Evolutionary conservation across 2,888 invertebrate genomes (phyloP), one percentile per base, ranked within the genome.

Genomic region (Drosophila diplacantha): DNA sequence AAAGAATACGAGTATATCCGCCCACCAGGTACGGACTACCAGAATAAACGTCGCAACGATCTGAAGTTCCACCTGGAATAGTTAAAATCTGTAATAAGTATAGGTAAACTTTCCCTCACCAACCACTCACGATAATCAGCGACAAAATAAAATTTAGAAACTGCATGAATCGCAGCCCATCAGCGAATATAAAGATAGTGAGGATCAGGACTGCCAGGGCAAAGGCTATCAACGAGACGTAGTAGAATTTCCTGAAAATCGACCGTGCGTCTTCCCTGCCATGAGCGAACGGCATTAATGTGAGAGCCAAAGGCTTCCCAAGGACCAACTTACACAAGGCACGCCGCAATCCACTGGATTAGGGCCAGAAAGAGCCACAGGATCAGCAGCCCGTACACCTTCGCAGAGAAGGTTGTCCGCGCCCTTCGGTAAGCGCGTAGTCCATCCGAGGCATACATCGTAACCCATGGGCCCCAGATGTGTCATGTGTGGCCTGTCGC

Each of bases 61-160:
- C 52, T 80, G 81, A 26, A 80, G 61, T 35, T 80, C 70, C 8
- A 66, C 73, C 76, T 77, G 3, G 18, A 37, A n/a, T 2, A 7
- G 5, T 4, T 22, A 5, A 6, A 7, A 24, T 39, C 8, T 39
- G 2, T 20, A 8, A 12, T 3, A 9, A 31, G 1, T 12, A 22
- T 12, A 1, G n/a, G 0, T 11, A 9, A 18, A 3, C 3, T 22
- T 8, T n/a, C 2, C 1, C n/a, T n/a, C n/a, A 18, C 4, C 7
- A 18, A 0, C 11, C 5, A 75, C 76, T 81, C 11, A 77, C 76
- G 20, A 81, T 78, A 5, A 68, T 0, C 3, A 78, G 5, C 24
- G 43, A 3, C 0, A 72, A 0, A 0, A 72, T 0, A 5, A 51
- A 32, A 20, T 70, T 77, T 1, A 73, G 0, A 0, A 20, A 3